A percentile compares a stretch with the other conserved stretches of the same genome.
These are phyloP conservation scores for Bombus pascuorum DNA, from an alignment of 1,140 invertebrate species.

Conservation along the genomic window DNA sequence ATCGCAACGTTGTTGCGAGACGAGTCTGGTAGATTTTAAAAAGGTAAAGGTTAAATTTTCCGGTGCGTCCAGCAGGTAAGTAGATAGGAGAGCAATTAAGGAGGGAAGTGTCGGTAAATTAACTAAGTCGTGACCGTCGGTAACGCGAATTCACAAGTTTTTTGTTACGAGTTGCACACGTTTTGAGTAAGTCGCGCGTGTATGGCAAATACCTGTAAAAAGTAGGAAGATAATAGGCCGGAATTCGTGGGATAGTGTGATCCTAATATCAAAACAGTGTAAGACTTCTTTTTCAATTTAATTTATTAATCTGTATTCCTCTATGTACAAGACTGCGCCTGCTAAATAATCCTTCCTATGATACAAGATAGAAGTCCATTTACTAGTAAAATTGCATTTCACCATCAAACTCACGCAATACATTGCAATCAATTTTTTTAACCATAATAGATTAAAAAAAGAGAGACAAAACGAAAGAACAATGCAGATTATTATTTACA, in stretches of 20 bases:
- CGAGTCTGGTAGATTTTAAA: no score
- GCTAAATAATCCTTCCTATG: conserved; percentile 48
- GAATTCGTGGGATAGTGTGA: no score
- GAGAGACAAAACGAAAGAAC: conserved; percentile 16
- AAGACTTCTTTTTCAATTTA: conserved; percentile 27
- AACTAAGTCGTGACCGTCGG: no score
- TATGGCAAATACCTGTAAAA: no score
- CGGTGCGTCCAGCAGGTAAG: rapidly evolving
- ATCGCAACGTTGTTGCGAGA: no score
- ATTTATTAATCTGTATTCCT: conserved; percentile 50
- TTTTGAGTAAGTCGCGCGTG: no score
- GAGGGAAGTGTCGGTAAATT: no score
- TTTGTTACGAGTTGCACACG: no score
- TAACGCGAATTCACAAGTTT: no score
- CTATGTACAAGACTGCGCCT: conserved; percentile 52
- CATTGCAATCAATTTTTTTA: conserved; percentile 51
- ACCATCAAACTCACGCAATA: conserved; percentile 5
- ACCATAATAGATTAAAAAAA: conserved; percentile 46
- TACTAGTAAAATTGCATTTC: conserved; percentile 31
- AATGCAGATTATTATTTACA: conserved; percentile 29
- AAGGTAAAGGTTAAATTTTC: no score
- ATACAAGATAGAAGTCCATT: conserved; percentile 43
- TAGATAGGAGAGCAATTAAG: no score
- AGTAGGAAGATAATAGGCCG: no score
- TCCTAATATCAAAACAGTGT: not conserved